Percentiles rank a stretch among this genome's conserved stretches.
Conservation (phyloP, 2,797 vertebrate genomes). For the Rhinella marina region DNA sequence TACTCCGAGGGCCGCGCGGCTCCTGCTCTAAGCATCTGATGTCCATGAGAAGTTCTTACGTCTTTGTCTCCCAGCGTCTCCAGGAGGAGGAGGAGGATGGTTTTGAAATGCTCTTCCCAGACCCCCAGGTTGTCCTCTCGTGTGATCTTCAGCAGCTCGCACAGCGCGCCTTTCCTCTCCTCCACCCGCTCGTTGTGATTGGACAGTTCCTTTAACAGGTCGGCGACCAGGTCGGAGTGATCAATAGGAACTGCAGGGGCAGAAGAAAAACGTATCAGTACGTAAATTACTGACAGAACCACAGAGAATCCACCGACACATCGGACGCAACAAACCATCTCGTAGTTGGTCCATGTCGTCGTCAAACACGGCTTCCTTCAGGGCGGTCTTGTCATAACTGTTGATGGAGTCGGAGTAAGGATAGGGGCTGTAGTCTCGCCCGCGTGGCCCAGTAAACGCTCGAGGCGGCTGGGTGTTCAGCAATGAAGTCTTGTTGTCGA, state of each 20-base stretch:
- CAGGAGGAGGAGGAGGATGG: slow-evolving; percentile 92
- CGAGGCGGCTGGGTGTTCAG: slow-evolving; percentile 95
- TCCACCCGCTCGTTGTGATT: slow-evolving; percentile 97
- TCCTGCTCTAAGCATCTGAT: too few species aligned
- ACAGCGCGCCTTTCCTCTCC: slow-evolving; percentile 90
- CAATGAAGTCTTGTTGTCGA: slow-evolving; percentile 97
- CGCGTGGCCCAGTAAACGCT: slow-evolving; percentile 86
- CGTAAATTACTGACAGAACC: background rate
- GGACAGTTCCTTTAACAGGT: slow-evolving; percentile 95
- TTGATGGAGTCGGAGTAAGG: slow-evolving; percentile 89
- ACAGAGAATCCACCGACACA: background rate
- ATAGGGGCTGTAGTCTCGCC: slow-evolving; percentile 89
- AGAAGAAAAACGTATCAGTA: background rate
- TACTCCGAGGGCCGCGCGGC: background rate
- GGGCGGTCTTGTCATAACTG: slow-evolving; percentile 91
- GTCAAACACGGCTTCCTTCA: slow-evolving; percentile 97
- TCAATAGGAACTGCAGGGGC: slow-evolving; percentile 81
- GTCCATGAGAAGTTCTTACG: slow-evolving; percentile 70
- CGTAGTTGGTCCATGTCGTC: slow-evolving; percentile 97
- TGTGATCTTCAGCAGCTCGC: slow-evolving; percentile 94
- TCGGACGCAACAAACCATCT: slow-evolving; percentile 83
- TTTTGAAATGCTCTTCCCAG: slow-evolving; percentile 99
- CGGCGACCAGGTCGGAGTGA: slow-evolving; percentile 93
- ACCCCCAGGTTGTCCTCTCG: slow-evolving; percentile 92
- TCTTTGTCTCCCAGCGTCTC: slow-evolving; percentile 98